These are phyloP conservation scores for Apamea crenata DNA, from an alignment of 2,888 invertebrate species.

Conservation along the genomic window DNA sequence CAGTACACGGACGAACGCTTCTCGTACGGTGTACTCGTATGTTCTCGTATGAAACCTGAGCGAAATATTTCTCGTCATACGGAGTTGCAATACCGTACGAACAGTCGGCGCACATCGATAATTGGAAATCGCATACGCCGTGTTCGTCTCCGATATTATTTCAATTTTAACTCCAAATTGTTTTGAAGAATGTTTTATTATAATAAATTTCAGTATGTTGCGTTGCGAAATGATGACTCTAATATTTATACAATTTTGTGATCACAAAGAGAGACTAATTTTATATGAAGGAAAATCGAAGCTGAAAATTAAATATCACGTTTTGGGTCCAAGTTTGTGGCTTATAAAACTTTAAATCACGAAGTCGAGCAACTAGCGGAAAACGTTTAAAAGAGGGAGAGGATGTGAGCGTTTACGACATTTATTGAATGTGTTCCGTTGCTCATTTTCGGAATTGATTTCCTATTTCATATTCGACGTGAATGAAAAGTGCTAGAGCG, in stretches of 20 bases:
- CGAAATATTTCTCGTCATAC: slow-evolving; percentile 77
- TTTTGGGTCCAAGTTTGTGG: slow-evolving; percentile 54
- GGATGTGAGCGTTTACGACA: slow-evolving; percentile 56
- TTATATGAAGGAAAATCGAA: slow-evolving; percentile 41
- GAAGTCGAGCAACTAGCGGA: slow-evolving; percentile 53
- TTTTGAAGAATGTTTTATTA: slow-evolving; percentile 56
- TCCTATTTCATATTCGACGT: slow-evolving; percentile 58
- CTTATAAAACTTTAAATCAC: slow-evolving; percentile 61
- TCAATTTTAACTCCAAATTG: slow-evolving; percentile 68
- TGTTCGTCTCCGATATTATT: slow-evolving; percentile 74
- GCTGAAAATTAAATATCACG: slow-evolving; percentile 51
- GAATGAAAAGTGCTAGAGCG: slow-evolving; percentile 61
- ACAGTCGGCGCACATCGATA: slow-evolving; percentile 78
- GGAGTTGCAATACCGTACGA: slow-evolving; percentile 74
- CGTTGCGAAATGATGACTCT: not conserved
- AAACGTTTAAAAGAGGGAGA: slow-evolving; percentile 57
- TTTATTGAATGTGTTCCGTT: slow-evolving; percentile 59
- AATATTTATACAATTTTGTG: slow-evolving; percentile 9
- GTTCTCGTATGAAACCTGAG: slow-evolving; percentile 69
- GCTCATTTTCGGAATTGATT: slow-evolving; percentile 57
- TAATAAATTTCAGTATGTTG: slow-evolving; percentile 15
- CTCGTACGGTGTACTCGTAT: slow-evolving; percentile 63
- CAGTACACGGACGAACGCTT: slow-evolving; percentile 64
- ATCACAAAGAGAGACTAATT: slow-evolving; percentile 29
- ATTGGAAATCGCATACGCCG: slow-evolving; percentile 81